Evolutionary conservation across 2,113 vertebrate species (phyloP).

Genomic region (Lonchura striata): DNA sequence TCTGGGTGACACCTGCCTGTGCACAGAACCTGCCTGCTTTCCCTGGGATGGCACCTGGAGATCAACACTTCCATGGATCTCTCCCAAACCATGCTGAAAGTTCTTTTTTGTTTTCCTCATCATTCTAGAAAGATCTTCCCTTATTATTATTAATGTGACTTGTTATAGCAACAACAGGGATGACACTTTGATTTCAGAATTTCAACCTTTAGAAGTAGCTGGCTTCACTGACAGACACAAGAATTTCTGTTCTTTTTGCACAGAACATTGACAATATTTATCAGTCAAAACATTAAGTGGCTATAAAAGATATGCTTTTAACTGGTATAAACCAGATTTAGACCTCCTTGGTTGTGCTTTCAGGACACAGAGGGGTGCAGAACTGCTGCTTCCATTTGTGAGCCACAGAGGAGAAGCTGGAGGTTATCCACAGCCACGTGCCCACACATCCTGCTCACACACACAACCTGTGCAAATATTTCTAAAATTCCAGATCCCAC

Average conservation of each 20-base stretch:
- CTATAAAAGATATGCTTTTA: neutral
- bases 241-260: neutral
- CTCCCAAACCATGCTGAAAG: neutral
- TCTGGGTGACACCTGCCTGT: neutral
- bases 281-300: neutral
- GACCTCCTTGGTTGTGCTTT: neutral
- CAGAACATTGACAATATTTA: neutral
- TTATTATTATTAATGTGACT: neutral
- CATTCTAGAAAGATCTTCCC: neutral
- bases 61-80: neutral
- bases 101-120: neutral
- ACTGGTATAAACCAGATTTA: neutral
- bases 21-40: neutral
- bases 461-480: conserved; percentile 35
- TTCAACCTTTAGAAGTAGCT: neutral
- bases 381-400: neutral
- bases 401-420: neutral
- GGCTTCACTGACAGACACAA: neutral
- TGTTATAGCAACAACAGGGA: neutral
- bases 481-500: conserved; percentile 36
- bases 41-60: neutral
- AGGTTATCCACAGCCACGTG: neutral
- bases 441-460: neutral
- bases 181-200: neutral
- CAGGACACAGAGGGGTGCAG: neutral